Base-by-base conservation (phyloP, 2,888 invertebrate species). In the Lycophotia porphyrea region DNA sequence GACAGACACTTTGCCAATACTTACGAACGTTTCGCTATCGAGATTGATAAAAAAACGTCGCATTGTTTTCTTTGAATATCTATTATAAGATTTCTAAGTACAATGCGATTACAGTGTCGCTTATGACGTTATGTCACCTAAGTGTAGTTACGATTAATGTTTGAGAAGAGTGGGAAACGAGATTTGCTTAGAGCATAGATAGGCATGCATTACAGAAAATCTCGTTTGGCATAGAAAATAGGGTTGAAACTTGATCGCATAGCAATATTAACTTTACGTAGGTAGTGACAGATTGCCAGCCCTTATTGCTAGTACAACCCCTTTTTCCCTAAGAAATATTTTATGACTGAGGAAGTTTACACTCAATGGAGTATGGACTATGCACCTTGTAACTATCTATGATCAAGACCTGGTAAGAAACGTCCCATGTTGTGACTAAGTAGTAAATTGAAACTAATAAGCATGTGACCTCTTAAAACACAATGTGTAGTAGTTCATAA, bases 401-500 rank as follows among this genome's bases (percentile, higher is more conserved):
- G n/a, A 47, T 39, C n/a, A 24, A 7, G 13, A 15, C 24, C 2
- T 36, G 34, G 21, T 11, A 49, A n/a, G 24, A 34, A 60, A 44
- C 13, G 44, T 66, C 15, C 60, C 24, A 44, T 49, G 13, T 5
- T 49, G 13, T 5, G 27, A 47, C 44, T 52, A n/a, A n/a, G n/a
- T n/a, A 34, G 2, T 52, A 71, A 69, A 74, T 69, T 71, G 52
- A 68, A 88, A 82, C 67, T 74, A 85, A 78, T 78, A 80, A 84
- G 65, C 44, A 72, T 80, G 73, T 84, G 78, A 87, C 74, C 86
- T 87, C 82, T 87, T 86, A 85, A 84, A 84, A 84, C 85, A 88
- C 88, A 88, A 89, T 86, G 89, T 90, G 92, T 92, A 92, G 91
- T 90, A 91, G 93, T 89, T 93, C 93, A 94, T 95, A 94, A 95